A percentile compares a stretch with the other conserved stretches of the same genome.
These are phyloP conservation scores for Lepidochrysops patricia DNA, from an alignment of 2,888 invertebrate species.

Conservation along the genomic window DNA sequence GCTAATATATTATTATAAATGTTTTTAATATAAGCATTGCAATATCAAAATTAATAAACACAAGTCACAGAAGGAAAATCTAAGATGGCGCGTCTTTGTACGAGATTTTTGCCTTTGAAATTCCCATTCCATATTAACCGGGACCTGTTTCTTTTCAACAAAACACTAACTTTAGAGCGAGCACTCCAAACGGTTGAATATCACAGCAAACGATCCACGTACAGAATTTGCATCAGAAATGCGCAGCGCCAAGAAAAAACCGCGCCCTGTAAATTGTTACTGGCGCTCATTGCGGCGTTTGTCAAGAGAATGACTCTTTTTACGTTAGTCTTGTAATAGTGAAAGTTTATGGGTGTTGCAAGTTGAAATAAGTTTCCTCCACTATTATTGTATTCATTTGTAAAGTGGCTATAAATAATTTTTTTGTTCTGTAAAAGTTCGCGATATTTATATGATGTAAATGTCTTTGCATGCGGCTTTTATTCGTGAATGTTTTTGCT, in stretches of 20 bases:
- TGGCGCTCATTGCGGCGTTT: conserved; percentile 39
- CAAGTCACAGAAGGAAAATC: neutral
- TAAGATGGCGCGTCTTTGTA: conserved; percentile 5
- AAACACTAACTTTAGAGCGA: conserved; percentile 14
- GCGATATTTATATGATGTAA: neutral
- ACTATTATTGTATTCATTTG: conserved; percentile 9
- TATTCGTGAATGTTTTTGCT: neutral
- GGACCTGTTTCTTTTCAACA: conserved; percentile 17
- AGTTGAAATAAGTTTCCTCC: conserved; percentile 1
- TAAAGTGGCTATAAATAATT: neutral
- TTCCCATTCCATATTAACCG: conserved; percentile 15
- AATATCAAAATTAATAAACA: conserved; percentile 5
- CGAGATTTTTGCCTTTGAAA: conserved; percentile 14
- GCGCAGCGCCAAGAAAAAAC: conserved; percentile 39
- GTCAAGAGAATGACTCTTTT: conserved; percentile 58
- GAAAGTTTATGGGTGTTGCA: conserved; percentile 10
- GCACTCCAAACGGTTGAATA: conserved; percentile 32
- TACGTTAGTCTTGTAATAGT: conserved; percentile 9
- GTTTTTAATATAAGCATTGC: neutral
- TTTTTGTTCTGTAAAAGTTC: neutral
- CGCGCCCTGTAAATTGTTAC: conserved; percentile 48
- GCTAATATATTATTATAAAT: no score
- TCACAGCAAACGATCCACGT: conserved; percentile 60
- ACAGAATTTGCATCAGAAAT: conserved; percentile 50
- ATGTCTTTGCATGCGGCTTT: neutral